phyloP scores from a whole-genome alignment of 2,888 invertebrate species.

The Cerastis rubricosa region DNA sequence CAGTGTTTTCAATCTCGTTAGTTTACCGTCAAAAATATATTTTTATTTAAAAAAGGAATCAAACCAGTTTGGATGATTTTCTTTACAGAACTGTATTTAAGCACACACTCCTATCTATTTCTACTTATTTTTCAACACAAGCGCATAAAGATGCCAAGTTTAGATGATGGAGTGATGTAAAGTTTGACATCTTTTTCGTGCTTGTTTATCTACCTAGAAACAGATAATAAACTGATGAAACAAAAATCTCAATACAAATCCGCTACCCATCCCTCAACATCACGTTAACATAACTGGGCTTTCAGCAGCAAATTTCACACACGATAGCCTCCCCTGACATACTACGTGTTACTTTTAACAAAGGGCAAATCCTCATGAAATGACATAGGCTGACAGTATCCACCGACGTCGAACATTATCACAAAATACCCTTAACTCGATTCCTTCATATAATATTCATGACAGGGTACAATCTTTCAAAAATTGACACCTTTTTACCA shows the following conservation, averaged over 20 bases:
- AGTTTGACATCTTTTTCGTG: too few relatives aligned
- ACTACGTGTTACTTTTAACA: slow-evolving; percentile 90
- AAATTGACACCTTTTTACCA: slow-evolving; percentile 89
- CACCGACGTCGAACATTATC: slow-evolving; percentile 87
- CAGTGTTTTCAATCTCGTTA: background rate
- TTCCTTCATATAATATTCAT: slow-evolving; percentile 91
- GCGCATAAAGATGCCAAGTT: background rate
- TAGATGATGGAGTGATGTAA: too few relatives aligned
- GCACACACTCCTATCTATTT: background rate
- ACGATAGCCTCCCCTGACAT: slow-evolving; percentile 82
- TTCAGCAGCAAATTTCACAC: slow-evolving; percentile 81
- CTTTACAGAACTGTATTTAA: background rate
- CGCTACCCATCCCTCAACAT: slow-evolving; percentile 57
- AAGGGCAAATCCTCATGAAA: slow-evolving; percentile 89
- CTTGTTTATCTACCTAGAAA: too few relatives aligned
- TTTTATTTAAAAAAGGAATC: background rate
- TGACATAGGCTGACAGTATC: slow-evolving; percentile 90
- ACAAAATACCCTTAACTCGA: slow-evolving; percentile 90
- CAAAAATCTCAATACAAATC: slow-evolving; percentile 49
- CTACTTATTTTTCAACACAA: background rate
- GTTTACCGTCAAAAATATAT: background rate
- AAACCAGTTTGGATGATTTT: background rate
- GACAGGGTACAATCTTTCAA: slow-evolving; percentile 90
- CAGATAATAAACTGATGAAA: slow-evolving; percentile 25
- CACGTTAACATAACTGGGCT: slow-evolving; percentile 71